Conservation (phyloP, 2,113 vertebrate species). For the Oryzias melastigma region DNA sequence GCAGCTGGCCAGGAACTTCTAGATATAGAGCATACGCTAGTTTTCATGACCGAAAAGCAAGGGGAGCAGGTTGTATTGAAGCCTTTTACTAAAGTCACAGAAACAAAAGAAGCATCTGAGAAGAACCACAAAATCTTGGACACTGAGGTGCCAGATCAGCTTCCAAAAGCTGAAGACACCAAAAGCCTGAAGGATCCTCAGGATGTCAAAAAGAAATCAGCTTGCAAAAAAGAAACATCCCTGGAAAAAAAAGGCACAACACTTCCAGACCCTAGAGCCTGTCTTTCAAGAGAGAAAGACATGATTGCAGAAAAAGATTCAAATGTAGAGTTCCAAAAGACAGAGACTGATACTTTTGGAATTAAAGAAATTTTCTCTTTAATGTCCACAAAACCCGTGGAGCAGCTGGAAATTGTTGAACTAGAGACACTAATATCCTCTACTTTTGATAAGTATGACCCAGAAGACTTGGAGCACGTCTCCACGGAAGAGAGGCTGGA, state of each 20-base stretch:
- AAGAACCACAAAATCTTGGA: constrained; percentile 20
- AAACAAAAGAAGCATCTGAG: constrained; percentile 7
- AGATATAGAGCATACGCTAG: constrained; percentile 13
- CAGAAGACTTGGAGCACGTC: constrained; percentile 38
- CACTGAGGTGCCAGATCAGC: constrained; percentile 7
- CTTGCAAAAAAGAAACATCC: constrained; percentile 30
- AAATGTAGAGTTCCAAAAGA: constrained; percentile 28
- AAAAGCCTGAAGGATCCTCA: constrained; percentile 19
- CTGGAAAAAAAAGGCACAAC: constrained; percentile 14
- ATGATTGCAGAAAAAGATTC: constrained; percentile 20
- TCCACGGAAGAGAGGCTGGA: constrained; percentile 41
- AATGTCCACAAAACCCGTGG: constrained; percentile 25
- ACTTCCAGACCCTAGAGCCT: constrained; percentile 29
- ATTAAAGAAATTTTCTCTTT: constrained; percentile 54
- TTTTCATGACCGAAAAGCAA: constrained; percentile 39
- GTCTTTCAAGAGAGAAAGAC: constrained; percentile 28
- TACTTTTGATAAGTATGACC: constrained; percentile 32
- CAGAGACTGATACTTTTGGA: constrained; percentile 17
- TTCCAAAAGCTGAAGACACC: constrained; percentile 10
- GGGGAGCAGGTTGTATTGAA: constrained; percentile 44
- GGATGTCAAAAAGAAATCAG: constrained; percentile 15
- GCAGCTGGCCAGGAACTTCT: constrained; percentile 14
- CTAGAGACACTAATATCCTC: constrained; percentile 56
- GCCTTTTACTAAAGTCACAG: constrained; percentile 34
- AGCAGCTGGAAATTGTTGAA: constrained; percentile 46